Base-by-base conservation (phyloP, 2,113 vertebrate genomes). In the Sander lucioperca region DNA sequence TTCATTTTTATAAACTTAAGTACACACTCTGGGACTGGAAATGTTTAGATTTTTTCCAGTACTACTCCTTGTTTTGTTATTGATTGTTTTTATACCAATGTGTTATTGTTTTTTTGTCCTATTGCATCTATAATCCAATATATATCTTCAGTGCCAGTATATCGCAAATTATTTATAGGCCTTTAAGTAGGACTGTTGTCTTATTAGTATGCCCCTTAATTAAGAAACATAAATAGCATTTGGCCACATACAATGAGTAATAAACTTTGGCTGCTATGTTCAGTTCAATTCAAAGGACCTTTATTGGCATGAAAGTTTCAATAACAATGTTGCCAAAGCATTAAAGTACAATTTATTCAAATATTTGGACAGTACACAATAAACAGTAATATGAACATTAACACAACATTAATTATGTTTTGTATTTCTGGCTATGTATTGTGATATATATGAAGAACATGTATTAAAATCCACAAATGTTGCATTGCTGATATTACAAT, bases 1-100 rank as follows among this genome's bases (percentile, higher is more conserved):
- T 85, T 65, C 1, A 58, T 77, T 84, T 75, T 72, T 9, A 30
- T 21, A 73, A 48, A 57, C 57, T 67, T 51, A 53, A 56, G 53
- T 33, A 33, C 45, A 18, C 56, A 30, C 27, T 21, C 21, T 39
- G 30, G 39, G 50, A 74, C 50, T 36, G 23, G 6, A 77, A 25
- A 51, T 39, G 21, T 54, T 66, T 54, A 33, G 6, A 23, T 65
- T 68, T 66, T 53, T 45, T 47, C 48, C 47, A n/a, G 23, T 13
- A 5, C 16, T 50, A 47, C 54, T 58, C 1, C 25, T 57, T 82
- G 21, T 69, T 48, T 68, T 74, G 18, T n/a, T 62, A 10, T 57
- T 48, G 53, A 62, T n/a, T 51, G 25, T 48, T 68, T 15, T 62
- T 53, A 47, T 16, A 48, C 27, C 43, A 75, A 25, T 39, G n/a